Conservation (phyloP, 2,888 invertebrate species). For the Pandemis heparana region DNA sequence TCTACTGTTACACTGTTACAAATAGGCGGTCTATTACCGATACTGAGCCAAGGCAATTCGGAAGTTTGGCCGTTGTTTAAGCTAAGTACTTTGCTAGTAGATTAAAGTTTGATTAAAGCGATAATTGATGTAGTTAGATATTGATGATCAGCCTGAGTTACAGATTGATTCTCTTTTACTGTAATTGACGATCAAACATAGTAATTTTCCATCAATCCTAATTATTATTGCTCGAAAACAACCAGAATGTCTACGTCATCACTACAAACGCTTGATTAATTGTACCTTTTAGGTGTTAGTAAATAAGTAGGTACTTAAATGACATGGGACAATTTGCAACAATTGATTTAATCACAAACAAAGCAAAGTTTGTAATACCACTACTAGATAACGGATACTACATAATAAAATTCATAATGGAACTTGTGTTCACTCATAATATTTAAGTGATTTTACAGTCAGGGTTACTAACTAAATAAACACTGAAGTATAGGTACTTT, state of each 20-base stretch:
- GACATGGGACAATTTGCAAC: too few relatives aligned
- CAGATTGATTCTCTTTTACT: neutral
- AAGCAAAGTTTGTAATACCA: too few relatives aligned
- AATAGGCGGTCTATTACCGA: neutral
- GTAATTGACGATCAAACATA: neutral
- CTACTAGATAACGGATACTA: too few relatives aligned
- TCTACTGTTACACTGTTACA: neutral
- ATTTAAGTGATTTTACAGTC: too few relatives aligned
- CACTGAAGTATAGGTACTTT: too few relatives aligned
- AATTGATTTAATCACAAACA: too few relatives aligned
- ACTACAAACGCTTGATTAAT: neutral
- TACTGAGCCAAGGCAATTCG: neutral
- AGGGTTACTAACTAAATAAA: too few relatives aligned
- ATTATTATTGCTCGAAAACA: neutral
- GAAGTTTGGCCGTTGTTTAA: neutral
- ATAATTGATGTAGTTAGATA: neutral
- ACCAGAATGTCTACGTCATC: neutral
- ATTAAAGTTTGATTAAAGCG: slow-evolving; percentile 4
- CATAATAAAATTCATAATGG: too few relatives aligned
- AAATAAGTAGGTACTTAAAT: too few relatives aligned
- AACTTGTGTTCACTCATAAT: too few relatives aligned
- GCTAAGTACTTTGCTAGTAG: neutral
- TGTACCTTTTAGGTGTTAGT: neutral
- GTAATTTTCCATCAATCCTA: too few relatives aligned
- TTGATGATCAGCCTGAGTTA: neutral